Evolutionary conservation across 2,113 vertebrate species (phyloP).

Genomic region (Myodes glareolus): DNA sequence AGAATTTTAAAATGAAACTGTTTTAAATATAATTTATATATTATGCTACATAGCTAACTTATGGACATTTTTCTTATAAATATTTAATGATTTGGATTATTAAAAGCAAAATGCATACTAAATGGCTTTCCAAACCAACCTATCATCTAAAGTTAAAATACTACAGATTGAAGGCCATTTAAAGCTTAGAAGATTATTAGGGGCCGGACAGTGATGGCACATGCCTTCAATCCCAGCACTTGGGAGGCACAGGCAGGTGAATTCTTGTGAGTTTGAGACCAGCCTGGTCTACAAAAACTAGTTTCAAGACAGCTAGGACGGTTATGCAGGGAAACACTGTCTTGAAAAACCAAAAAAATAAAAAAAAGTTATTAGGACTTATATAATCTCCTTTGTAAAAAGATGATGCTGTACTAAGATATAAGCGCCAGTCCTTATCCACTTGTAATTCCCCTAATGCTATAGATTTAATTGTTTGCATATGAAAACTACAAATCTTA

Average conservation of each 20-base stretch:
- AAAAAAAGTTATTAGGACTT: not conserved
- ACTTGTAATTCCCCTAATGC: not conserved
- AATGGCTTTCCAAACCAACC: not conserved
- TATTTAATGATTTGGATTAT: slow-evolving; percentile 1
- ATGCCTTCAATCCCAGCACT: no score
- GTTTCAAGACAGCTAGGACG: no score
- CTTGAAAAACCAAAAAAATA: no score
- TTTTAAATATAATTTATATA: not conserved
- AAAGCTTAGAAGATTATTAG: slow-evolving; percentile 32
- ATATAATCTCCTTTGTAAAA: slow-evolving; percentile 23
- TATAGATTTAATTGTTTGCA: not conserved
- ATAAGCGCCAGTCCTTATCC: not conserved
- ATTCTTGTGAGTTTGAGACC: no score
- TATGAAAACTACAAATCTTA: not conserved
- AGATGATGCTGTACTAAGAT: not conserved
- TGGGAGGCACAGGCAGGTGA: no score
- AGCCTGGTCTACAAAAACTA: no score
- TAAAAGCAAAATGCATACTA: slow-evolving; percentile 26
- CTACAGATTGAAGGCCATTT: slow-evolving; percentile 10
- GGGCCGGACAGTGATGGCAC: no score
- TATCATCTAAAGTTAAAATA: slow-evolving; percentile 36
- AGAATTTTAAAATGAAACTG: not conserved
- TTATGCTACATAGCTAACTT: slow-evolving; percentile 14
- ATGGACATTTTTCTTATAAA: slow-evolving; percentile 52
- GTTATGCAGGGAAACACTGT: no score